Conservation (phyloP, 2,888 invertebrate genomes). For the Ennomos erosarius region DNA sequence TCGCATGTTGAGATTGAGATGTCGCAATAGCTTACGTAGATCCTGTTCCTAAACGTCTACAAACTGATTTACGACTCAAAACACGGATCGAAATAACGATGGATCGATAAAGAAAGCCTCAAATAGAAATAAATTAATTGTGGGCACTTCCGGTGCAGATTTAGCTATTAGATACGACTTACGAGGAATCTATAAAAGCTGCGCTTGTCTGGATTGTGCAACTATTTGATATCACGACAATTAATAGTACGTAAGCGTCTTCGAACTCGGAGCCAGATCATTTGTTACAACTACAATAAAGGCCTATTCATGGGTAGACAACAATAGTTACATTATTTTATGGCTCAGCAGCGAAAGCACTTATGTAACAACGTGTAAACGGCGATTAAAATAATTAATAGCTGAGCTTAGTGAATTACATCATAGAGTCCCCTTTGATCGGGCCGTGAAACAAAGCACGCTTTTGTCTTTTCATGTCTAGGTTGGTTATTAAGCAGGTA, state of each 20-base stretch:
- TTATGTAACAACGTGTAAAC: conserved; percentile 73
- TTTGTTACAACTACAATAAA: conserved; percentile 70
- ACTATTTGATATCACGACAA: conserved; percentile 51
- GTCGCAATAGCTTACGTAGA: conserved; percentile 13
- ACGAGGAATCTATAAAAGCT: conserved; percentile 43
- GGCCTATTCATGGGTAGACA: conserved; percentile 64
- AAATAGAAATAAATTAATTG: conserved; percentile 45
- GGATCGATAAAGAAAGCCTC: conserved; percentile 25
- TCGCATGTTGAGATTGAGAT: background rate
- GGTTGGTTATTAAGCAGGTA: conserved; percentile 4
- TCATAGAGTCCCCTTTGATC: conserved; percentile 60
- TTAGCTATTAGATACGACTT: conserved; percentile 34
- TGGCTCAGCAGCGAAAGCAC: conserved; percentile 68
- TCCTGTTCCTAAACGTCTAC: conserved; percentile 19
- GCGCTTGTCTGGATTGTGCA: conserved; percentile 38
- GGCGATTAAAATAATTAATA: conserved; percentile 81
- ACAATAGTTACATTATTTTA: conserved; percentile 81
- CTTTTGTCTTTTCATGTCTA: conserved; percentile 15
- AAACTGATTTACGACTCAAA: conserved; percentile 19
- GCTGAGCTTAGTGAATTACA: conserved; percentile 71
- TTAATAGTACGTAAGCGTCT: conserved; percentile 56
- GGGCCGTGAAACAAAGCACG: conserved; percentile 51
- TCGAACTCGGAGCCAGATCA: conserved; percentile 49
- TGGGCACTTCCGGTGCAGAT: conserved; percentile 41
- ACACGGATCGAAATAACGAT: conserved; percentile 20